These are phyloP conservation scores for Lasioglossum marginatum DNA, from an alignment of 2,888 invertebrate genomes.

Conservation along the genomic window DNA sequence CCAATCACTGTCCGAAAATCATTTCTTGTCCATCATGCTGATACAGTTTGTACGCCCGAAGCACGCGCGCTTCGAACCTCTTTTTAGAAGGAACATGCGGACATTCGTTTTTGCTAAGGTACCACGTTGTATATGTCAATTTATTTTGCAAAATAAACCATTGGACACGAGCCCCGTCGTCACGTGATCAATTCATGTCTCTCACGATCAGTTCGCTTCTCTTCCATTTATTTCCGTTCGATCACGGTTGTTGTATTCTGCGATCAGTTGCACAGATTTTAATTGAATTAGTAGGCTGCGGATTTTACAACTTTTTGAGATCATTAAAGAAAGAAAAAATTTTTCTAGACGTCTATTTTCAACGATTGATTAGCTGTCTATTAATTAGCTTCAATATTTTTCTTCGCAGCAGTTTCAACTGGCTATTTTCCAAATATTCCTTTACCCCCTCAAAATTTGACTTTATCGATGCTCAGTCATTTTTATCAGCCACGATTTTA, in stretches of 20 bases:
- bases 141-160: slow-evolving; percentile 83
- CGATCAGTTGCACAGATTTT: too few relatives aligned
- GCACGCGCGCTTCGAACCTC: slow-evolving; percentile 21
- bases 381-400: too few relatives aligned
- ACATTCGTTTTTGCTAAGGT: slow-evolving; percentile 78
- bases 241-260: not conserved
- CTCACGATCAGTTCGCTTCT: not conserved
- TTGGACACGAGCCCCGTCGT: slow-evolving; percentile 59
- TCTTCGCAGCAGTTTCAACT: too few relatives aligned
- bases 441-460: not conserved
- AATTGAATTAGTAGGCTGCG: too few relatives aligned
- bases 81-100: slow-evolving; percentile 67
- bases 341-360: too few relatives aligned
- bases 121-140: slow-evolving; percentile 82
- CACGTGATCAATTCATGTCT: not conserved
- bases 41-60: slow-evolving; percentile 50
- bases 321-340: too few relatives aligned
- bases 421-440: too few relatives aligned
- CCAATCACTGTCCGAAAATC: slow-evolving; percentile 74
- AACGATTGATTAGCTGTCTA: too few relatives aligned
- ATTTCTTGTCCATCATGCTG: slow-evolving; percentile 71
- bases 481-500: not conserved
- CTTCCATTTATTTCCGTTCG: not conserved
- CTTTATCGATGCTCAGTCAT: not conserved
- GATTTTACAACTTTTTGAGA: too few relatives aligned